Evolutionary conservation across 2,888 invertebrate species (phyloP).

Genomic region (Hirtodrosophila confusa): DNA sequence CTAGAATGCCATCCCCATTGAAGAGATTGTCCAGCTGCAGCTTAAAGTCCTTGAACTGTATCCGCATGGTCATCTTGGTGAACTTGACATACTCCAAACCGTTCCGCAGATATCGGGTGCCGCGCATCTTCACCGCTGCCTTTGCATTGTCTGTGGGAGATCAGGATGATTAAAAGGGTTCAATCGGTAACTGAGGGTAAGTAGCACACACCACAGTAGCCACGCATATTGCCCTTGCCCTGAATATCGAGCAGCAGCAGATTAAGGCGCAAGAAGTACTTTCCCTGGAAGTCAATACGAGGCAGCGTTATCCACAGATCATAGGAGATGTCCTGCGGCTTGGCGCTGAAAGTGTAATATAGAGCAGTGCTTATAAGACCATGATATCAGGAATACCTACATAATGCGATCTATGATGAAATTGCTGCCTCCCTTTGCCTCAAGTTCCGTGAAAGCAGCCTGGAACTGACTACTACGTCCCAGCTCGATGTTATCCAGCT

Average conservation of each 20-base stretch:
- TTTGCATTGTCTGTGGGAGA: constrained; percentile 79
- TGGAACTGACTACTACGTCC: constrained; percentile 81
- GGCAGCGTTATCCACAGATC: constrained; percentile 82
- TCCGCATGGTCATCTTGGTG: constrained; percentile 80
- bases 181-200: too few species aligned
- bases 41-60: constrained; percentile 81
- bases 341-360: constrained; percentile 67
- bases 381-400: constrained; percentile 55
- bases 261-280: constrained; percentile 81
- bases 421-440: constrained; percentile 83
- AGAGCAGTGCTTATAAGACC: background rate
- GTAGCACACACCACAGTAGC: constrained; percentile 75
- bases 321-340: constrained; percentile 80
- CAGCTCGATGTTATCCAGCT: constrained; percentile 82
- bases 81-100: constrained; percentile 82
- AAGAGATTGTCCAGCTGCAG: constrained; percentile 83
- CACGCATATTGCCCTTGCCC: constrained; percentile 83
- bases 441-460: constrained; percentile 81
- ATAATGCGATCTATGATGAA: constrained; percentile 83
- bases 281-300: constrained; percentile 82
- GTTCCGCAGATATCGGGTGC: constrained; percentile 72
- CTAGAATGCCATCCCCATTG: constrained; percentile 82
- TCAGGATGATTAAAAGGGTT: background rate
- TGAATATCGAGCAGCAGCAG: constrained; percentile 82
- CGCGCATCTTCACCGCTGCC: constrained; percentile 82